Evolutionary conservation across 2,797 vertebrate genomes (phyloP).

Genomic region (Smutsia gigantea): DNA sequence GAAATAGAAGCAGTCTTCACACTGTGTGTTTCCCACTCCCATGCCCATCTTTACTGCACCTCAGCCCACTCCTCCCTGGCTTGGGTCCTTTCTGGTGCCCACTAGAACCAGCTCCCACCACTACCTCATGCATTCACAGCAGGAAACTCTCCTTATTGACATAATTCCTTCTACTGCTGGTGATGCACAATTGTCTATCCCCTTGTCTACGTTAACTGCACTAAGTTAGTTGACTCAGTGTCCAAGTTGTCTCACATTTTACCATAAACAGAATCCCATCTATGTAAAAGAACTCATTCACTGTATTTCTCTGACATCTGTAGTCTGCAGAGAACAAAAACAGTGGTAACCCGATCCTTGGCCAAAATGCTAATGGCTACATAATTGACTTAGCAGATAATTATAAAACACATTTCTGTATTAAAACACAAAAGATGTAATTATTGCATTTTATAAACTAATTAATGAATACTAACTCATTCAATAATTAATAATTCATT

Average conservation of each 20-base stretch:
- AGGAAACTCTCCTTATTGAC: background rate
- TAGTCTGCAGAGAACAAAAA: constrained; percentile 59
- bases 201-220: background rate
- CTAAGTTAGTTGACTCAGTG: background rate
- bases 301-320: constrained; percentile 47
- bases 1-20: background rate
- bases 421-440: constrained; percentile 75
- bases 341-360: constrained; percentile 64
- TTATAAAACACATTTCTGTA: constrained; percentile 69
- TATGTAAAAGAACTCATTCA: constrained; percentile 47
- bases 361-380: constrained; percentile 67
- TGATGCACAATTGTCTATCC: background rate
- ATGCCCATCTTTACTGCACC: background rate
- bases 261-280: constrained; percentile 60
- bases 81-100: background rate
- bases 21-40: background rate
- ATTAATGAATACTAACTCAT: constrained; percentile 75
- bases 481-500: constrained; percentile 82
- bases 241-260: constrained; percentile 28
- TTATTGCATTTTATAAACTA: constrained; percentile 78
- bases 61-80: background rate
- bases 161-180: constrained; percentile 11
- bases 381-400: constrained; percentile 76
- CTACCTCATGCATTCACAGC: background rate
- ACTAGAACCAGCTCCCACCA: background rate